Evolutionary conservation across 37 sponge, comb jelly and placozoan genomes (phyloP), one percentile per base, ranked within the genome.

Genomic region (Beroe ovata): DNA sequence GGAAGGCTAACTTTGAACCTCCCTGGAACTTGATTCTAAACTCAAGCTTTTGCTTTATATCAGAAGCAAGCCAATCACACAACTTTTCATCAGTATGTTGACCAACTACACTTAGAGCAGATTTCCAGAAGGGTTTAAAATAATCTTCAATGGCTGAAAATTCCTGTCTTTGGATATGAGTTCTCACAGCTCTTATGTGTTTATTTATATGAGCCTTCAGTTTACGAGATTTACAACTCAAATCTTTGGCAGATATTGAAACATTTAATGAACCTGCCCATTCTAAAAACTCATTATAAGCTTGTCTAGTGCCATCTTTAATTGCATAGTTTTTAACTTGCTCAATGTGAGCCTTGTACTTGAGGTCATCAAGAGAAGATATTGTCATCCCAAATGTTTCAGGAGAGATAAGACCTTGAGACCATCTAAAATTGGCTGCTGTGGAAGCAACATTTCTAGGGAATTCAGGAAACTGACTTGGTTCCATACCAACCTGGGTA

Each of bases 371-470:
- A 11, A 26, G 30, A 18, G 36, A 66, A 33, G 36, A 11, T 8
- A 66, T 66, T 18, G 33, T 66, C 36, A 66, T 33, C 32, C 69
- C 69, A 66, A 18, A 66, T 32, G 69, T 32, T 3, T 32, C 2
- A 26, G 69, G 36, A 66, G 29, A 34, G 16, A 66, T 66, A 1
- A 66, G 30, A 29, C 69, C 69, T 32, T 66, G 18, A 29, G 69
- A 66, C 69, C 69, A 66, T 3, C 69, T 2, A 16, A 34, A 66
- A 33, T 66, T 66, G 34, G 54, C 11, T 47, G 54, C 54, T 16
- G 54, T 47, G 6, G 54, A 47, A 11, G 11, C 6, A 11, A 11
- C 11, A 47, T 47, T 47, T 11, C 54, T 47, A 16, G 54, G 54
- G 11, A 47, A 47, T 47, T 47, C 54, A 47, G 54, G 54, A 6